Evolutionary conservation across 1,140 invertebrate genomes (phyloP).

Genomic region (Palaemon carinicauda): DNA sequence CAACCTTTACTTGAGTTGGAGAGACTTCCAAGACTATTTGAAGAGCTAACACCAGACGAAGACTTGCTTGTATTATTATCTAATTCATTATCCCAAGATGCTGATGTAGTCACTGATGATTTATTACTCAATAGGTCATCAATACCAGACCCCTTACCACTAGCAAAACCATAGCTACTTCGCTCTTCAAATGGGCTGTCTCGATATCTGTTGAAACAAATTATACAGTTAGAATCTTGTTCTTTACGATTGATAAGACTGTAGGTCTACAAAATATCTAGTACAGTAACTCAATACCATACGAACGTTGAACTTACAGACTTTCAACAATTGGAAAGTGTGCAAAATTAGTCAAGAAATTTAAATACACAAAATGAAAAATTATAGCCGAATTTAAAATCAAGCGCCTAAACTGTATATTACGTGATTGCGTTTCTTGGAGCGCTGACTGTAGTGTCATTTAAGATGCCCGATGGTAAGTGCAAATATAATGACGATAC

Average conservation of each 20-base stretch:
- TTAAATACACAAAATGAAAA: too few relatives aligned
- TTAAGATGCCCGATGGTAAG: too few relatives aligned
- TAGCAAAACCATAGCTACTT: conserved; percentile 37
- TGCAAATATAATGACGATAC: too few relatives aligned
- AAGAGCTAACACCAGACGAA: conserved; percentile 21
- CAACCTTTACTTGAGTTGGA: conserved; percentile 28
- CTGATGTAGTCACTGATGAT: neutral
- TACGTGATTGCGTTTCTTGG: too few relatives aligned
- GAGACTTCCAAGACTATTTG: conserved; percentile 6
- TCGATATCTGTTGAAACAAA: conserved; percentile 29
- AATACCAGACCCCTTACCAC: conserved; percentile 51
- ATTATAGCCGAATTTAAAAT: too few relatives aligned
- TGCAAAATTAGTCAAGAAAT: too few relatives aligned
- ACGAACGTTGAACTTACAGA: too few relatives aligned
- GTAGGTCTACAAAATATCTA: neutral
- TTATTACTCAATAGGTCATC: conserved; percentile 55
- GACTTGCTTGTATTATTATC: conserved; percentile 31
- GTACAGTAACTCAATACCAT: neutral
- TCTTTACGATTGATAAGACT: neutral
- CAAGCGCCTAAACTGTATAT: too few relatives aligned
- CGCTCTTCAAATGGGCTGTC: conserved; percentile 56
- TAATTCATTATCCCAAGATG: conserved; percentile 48
- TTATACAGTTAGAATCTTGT: neutral
- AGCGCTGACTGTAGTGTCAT: too few relatives aligned
- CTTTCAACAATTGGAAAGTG: too few relatives aligned